phyloP scores from a whole-genome alignment of 2,888 invertebrate genomes.

The Cantharis nigra region DNA sequence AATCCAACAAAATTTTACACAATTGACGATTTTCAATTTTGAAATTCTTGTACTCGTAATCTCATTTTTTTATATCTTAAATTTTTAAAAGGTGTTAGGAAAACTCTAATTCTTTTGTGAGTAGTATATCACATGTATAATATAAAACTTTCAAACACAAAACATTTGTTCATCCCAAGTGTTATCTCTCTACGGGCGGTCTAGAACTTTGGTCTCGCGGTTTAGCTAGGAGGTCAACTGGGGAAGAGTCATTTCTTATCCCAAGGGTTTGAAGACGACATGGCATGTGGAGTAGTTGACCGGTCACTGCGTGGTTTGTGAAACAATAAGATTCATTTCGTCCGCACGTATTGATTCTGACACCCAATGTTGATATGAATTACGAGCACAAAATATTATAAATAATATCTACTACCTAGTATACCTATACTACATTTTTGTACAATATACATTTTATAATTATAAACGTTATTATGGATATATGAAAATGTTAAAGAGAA shows the following conservation, averaged over 20 bases:
- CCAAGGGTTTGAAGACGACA: slow-evolving; percentile 34
- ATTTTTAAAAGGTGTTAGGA: background rate
- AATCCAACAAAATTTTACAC: too few species aligned
- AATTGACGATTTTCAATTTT: too few species aligned
- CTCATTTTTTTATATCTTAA: background rate
- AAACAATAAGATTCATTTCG: slow-evolving; percentile 38
- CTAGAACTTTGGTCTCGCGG: slow-evolving; percentile 31
- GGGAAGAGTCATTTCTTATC: slow-evolving; percentile 32
- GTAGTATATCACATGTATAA: background rate
- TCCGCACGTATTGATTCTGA: slow-evolving; percentile 36
- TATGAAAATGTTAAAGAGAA: too few species aligned
- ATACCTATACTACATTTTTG: too few species aligned
- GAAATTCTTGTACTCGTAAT: background rate
- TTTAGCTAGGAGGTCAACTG: slow-evolving; percentile 31
- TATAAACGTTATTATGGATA: too few species aligned
- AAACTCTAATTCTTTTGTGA: background rate
- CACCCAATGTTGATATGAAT: slow-evolving; percentile 17
- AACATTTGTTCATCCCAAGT: slow-evolving; percentile 23
- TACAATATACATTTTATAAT: too few species aligned
- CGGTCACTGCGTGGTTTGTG: slow-evolving; percentile 31
- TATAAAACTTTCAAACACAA: background rate
- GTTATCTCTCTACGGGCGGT: slow-evolving; percentile 27
- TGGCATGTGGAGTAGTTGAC: slow-evolving; percentile 38
- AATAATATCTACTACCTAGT: background rate
- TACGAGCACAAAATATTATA: background rate